Percentiles rank a stretch among this genome's conserved stretches.
Conservation (phyloP, 53 echinoderm and acorn worm species). For the Hippasteria phrygiana region DNA sequence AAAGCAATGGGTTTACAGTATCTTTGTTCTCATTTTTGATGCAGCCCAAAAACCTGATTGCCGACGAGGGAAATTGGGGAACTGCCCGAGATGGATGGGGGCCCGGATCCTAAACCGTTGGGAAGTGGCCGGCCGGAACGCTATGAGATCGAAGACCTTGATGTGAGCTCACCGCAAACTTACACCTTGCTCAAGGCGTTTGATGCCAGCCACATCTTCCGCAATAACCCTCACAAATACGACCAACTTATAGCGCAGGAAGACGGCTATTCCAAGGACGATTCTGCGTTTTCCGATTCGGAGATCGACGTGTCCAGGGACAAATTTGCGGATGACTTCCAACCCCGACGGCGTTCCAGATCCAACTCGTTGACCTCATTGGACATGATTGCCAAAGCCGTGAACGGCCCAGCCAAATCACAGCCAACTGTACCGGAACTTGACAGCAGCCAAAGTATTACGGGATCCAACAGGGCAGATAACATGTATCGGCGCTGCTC, state of each 20-base stretch:
- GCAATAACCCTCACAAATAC: conserved; percentile 82
- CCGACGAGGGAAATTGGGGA: neutral
- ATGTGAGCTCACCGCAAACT: conserved; percentile 71
- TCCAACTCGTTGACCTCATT: conserved; percentile 62
- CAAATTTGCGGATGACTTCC: neutral
- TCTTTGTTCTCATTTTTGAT: neutral
- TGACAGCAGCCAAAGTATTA: neutral
- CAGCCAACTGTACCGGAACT: neutral
- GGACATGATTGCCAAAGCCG: neutral
- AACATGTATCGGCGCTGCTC: conserved; percentile 56
- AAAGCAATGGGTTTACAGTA: neutral
- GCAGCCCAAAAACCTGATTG: neutral
- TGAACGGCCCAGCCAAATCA: neutral
- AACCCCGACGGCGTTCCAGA: neutral
- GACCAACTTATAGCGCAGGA: conserved; percentile 55
- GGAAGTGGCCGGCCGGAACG: conserved; percentile 73
- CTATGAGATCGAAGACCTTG: conserved; percentile 70
- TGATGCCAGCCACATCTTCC: conserved; percentile 84
- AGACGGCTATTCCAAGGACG: conserved; percentile 36
- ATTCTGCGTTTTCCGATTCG: conserved; percentile 2
- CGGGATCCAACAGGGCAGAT: conserved; percentile 15
- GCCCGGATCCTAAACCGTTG: neutral
- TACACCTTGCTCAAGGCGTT: conserved; percentile 78
- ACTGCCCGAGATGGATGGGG: neutral
- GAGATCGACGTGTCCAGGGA: neutral